Percentiles rank a stretch among this genome's conserved stretches.
phyloP scores from a whole-genome alignment of 2,797 vertebrate genomes.

The Eremophila alpestris region DNA sequence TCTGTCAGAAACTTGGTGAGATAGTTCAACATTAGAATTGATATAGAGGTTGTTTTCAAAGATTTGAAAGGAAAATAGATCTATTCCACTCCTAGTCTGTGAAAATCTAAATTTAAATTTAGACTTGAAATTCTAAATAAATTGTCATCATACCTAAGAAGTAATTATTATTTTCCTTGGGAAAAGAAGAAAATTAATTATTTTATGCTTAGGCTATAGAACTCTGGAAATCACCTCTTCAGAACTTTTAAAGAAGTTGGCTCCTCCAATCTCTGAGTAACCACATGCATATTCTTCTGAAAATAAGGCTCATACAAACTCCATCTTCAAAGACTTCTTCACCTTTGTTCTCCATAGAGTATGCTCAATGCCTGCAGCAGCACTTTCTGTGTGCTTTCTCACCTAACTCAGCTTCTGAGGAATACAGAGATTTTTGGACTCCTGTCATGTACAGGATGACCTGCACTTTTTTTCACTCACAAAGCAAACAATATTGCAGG shows the following conservation, averaged over 20 bases:
- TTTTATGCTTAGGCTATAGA: background rate
- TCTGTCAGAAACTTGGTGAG: background rate
- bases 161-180: background rate
- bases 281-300: fast-evolving
- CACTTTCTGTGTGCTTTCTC: background rate
- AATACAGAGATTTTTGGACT: background rate
- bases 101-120: background rate
- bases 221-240: background rate
- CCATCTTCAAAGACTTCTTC: background rate
- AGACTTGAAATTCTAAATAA: background rate
- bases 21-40: background rate
- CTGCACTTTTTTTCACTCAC: background rate
- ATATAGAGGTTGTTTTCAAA: background rate
- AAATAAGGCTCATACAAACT: background rate
- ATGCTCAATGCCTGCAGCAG: background rate
- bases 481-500: background rate
- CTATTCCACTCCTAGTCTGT: background rate
- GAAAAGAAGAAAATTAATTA: background rate
- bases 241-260: background rate
- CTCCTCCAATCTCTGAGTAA: background rate
- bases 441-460: background rate
- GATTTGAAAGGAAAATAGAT: background rate
- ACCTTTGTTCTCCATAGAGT: background rate
- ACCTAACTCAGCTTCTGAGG: background rate
- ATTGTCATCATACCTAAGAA: background rate